Base-by-base conservation (phyloP, 2,888 invertebrate genomes). In the Lithophane leautieri region DNA sequence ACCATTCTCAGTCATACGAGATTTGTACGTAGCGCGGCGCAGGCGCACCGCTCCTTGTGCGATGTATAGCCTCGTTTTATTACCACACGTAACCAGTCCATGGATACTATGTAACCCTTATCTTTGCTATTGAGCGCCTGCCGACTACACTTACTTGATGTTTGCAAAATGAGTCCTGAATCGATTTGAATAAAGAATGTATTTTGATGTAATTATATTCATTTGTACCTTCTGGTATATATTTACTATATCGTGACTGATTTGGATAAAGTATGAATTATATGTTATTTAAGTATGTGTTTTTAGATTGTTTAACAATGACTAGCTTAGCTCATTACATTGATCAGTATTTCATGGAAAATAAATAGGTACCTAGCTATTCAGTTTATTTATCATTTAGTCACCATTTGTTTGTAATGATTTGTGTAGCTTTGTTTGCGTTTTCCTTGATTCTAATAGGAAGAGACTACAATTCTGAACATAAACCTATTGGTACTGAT, bases 11-110 rank as follows among this genome's bases (percentile, higher is more conserved):
- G 93, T 90, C 94, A 93, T 92, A 94, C 92, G 92, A 95, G 93
- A 95, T 96, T 94, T 93, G 94, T 95, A 94, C 93, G 92, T 92
- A 92, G 91, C 89, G 90, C 92, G 86, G 90, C 93, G 92, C 93
- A 91, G 90, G 91, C 94, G 92, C 92, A 90, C 86, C 90, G 88
- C 89, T 93, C 91, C 91, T 92, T 92, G 90, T 87, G 89, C 79
- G 87, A 83, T 82, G 81, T 90, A 90, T 93, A 93, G 92, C 92
- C 93, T 93, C 92, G 92, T 94, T 95, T 92, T 92, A 92, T 92
- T 92, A 92, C 92, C 89, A 91, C 90, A 92, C 88, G 90, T 90
- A 92, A 94, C 94, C 93, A 93, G 92, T 93, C 91, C 89, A 90
- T 90, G 87, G 88, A 88, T 90, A 92, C 86, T 91, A 82, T 90